Evolutionary conservation across 2,888 invertebrate genomes (phyloP).

Genomic region (Odontomyia ornata): DNA sequence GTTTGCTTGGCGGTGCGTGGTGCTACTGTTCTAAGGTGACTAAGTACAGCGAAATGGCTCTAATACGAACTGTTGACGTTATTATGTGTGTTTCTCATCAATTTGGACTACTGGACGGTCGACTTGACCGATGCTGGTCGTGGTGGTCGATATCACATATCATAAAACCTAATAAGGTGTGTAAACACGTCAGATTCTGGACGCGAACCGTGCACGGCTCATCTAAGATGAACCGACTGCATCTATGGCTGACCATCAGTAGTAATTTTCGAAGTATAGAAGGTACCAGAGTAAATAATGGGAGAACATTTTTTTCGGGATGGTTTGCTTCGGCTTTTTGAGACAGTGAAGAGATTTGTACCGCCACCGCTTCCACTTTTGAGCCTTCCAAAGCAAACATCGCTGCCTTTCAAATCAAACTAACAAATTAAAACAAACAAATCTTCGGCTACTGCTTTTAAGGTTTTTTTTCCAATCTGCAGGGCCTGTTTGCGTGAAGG

Average conservation of each 20-base stretch:
- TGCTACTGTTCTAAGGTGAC: constrained; percentile 36
- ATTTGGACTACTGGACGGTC: constrained; percentile 12
- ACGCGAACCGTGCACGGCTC: constrained; percentile 23
- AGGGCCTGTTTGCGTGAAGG: background rate
- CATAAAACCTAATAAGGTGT: constrained; percentile 45
- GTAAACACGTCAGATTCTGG: constrained; percentile 27
- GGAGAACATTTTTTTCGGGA: constrained; percentile 12
- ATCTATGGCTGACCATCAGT: constrained; percentile 9
- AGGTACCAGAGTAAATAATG: constrained; percentile 43
- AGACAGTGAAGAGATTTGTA: constrained; percentile 12
- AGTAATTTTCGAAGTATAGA: constrained; percentile 36
- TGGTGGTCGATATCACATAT: constrained; percentile 39
- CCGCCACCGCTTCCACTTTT: constrained; percentile 38
- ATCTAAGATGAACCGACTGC: constrained; percentile 19
- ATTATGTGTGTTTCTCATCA: constrained; percentile 38
- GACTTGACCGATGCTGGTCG: constrained; percentile 5
- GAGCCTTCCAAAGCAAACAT: constrained; percentile 31
- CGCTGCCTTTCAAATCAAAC: constrained; percentile 46
- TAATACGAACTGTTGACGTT: constrained; percentile 18
- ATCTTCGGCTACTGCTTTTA: constrained; percentile 53
- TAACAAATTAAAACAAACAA: constrained; percentile 54
- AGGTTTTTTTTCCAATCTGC: constrained; percentile 8
- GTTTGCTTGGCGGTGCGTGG: background rate
- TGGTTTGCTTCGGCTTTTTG: constrained; percentile 7
- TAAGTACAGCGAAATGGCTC: constrained; percentile 23